phyloP scores from a whole-genome alignment of 2,113 vertebrate genomes.

The Mesoclemmys tuberculata region DNA sequence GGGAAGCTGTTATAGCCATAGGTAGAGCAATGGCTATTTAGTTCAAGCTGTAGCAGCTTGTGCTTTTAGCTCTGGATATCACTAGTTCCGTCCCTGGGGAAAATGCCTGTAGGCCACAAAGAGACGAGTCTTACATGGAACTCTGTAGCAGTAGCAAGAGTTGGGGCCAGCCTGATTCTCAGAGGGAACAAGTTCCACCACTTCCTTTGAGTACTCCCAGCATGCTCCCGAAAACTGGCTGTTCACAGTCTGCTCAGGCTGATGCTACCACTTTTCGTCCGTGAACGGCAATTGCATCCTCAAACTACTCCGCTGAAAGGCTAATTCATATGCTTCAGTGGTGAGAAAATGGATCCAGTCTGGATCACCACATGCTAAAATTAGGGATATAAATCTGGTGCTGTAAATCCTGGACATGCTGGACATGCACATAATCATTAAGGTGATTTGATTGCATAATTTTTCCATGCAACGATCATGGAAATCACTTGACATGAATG shows the following conservation, averaged over 20 bases:
- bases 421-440: neutral
- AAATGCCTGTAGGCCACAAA: constrained; percentile 27
- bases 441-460: neutral
- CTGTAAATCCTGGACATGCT: neutral
- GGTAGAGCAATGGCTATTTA: neutral
- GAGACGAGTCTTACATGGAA: constrained; percentile 3
- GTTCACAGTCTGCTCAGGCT: neutral
- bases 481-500: neutral
- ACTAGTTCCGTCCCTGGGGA: neutral
- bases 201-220: neutral
- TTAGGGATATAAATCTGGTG: neutral
- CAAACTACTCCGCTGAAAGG: constrained; percentile 5
- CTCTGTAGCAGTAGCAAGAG: neutral
- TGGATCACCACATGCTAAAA: neutral
- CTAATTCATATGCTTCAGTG: neutral
- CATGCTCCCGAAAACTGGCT: neutral
- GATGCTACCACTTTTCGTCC: constrained; percentile 10
- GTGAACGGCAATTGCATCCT: constrained; percentile 2
- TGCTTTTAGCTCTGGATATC: neutral
- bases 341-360: neutral
- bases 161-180: neutral
- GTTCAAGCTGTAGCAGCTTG: neutral
- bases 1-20: neutral
- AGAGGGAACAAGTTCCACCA: neutral
- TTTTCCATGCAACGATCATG: neutral